Conservation (phyloP, 1,140 invertebrate genomes). For the Drosophila murphyi region DNA sequence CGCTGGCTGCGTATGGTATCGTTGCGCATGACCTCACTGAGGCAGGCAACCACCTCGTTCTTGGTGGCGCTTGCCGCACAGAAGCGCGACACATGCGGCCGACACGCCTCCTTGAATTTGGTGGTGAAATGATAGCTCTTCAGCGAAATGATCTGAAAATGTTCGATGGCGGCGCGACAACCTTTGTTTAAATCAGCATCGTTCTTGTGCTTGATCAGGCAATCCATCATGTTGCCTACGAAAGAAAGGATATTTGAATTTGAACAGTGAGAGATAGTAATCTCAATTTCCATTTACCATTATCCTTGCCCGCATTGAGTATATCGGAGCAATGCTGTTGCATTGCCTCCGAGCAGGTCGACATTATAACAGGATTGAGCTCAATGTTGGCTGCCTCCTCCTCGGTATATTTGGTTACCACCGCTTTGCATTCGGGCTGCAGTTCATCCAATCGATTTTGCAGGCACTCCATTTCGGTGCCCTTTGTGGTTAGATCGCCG, state of each 20-base stretch:
- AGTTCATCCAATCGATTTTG: constrained; percentile 94
- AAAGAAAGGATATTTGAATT: not conserved
- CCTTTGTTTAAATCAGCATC: constrained; percentile 90
- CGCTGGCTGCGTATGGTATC: constrained; percentile 92
- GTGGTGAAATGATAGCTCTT: constrained; percentile 97
- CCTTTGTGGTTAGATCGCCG: constrained; percentile 92
- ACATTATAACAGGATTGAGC: constrained; percentile 93
- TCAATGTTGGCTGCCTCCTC: constrained; percentile 94
- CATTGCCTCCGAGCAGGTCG: constrained; percentile 92
- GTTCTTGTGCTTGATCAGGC: constrained; percentile 96
- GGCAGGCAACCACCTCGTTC: constrained; percentile 94
- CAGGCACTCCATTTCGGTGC: constrained; percentile 96
- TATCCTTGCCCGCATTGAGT: constrained; percentile 89
- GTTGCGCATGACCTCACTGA: constrained; percentile 94
- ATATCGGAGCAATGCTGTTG: constrained; percentile 91
- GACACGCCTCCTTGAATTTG: constrained; percentile 98
- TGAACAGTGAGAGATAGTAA: not conserved
- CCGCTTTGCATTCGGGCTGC: constrained; percentile 82
- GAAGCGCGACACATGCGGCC: constrained; percentile 91
- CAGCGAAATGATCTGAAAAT: constrained; percentile 95
- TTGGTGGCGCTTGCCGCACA: constrained; percentile 93
- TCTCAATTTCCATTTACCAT: constrained; percentile 83
- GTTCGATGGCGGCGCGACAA: constrained; percentile 97
- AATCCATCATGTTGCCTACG: constrained; percentile 93
- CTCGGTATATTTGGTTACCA: constrained; percentile 95